Evolutionary conservation across 1,140 invertebrate species (phyloP), one percentile per base, ranked within the genome.

Genomic region (Mya arenaria): DNA sequence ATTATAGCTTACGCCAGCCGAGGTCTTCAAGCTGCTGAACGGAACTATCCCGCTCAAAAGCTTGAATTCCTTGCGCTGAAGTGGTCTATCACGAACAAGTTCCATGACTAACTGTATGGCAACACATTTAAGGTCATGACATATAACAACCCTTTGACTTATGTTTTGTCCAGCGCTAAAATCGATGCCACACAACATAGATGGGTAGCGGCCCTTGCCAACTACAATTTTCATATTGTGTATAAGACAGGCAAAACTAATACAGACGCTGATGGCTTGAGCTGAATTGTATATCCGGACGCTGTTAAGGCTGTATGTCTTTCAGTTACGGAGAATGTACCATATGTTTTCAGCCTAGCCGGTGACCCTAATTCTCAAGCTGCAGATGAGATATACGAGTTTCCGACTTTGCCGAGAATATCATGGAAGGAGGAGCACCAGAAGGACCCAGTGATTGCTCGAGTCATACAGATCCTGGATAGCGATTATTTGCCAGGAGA

Each of bases 1-100:
- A 77, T 84, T 0, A 84, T 90, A 13, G 83, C 84, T 1, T 80
- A 85, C 69, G 74, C 75, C 4, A 79, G 80, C 19, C 39, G 74
- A 39, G 68, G 72, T n/a, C 44, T 85, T 25, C 73, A 19, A 4
- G 37, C 39, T 19, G 28, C 60, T 13, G 30, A 74, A 74, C 25
- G 25, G n/a, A n/a, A n/a, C 17, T 65, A 65, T 32, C 58, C 74
- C 32, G 37, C 74, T 37, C 32, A 63, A 15, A 30, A 65, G 32
- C 23, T 66, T 10, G 60, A 34, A n/a, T 30, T 78, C 28, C 37
- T 78, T 23, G 60, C 37, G 23, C 39, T 65, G 15, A 78, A 63
- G 34, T 72, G 19, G 68, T 39, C 68, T 17, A 32, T 52, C 8
- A 55, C 19, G 15, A 23, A 72, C n/a, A 48, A 72, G 32, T 72